phyloP scores from a whole-genome alignment of 2,797 vertebrate species.

The Coregonus ussuriensis region DNA sequence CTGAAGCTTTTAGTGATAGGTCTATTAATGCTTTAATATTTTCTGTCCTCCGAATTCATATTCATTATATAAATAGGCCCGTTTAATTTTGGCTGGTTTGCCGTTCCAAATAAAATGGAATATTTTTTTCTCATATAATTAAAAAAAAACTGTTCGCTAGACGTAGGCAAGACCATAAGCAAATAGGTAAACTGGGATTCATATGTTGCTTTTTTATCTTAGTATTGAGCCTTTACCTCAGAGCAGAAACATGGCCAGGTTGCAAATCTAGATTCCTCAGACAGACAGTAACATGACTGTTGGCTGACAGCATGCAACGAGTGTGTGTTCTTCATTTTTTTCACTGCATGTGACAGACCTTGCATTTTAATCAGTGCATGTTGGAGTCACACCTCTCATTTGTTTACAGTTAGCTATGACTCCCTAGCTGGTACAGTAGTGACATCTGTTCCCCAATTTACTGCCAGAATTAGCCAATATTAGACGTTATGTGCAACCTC shows the following conservation, averaged over 20 bases:
- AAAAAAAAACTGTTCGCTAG: too few relatives aligned
- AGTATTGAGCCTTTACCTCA: constrained; percentile 1
- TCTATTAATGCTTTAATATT: too few relatives aligned
- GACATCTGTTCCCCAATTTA: not conserved
- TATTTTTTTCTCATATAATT: too few relatives aligned
- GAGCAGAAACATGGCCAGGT: not conserved
- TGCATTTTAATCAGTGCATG: constrained; percentile 5
- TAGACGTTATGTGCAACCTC: not conserved
- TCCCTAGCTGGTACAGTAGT: not conserved
- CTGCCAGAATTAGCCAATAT: not conserved
- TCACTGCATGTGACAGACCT: not conserved
- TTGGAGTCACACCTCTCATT: constrained; percentile 54
- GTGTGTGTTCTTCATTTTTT: not conserved
- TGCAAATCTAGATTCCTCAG: not conserved
- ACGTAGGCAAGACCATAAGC: too few relatives aligned
- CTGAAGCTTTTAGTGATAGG: too few relatives aligned
- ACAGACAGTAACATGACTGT: not conserved
- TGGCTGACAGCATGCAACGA: not conserved
- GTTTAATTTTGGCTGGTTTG: too few relatives aligned
- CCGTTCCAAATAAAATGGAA: too few relatives aligned
- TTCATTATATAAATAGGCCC: too few relatives aligned
- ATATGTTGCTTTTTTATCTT: not conserved
- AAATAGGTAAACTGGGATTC: too few relatives aligned
- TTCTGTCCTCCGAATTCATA: too few relatives aligned
- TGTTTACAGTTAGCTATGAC: constrained; percentile 64